phyloP scores from a whole-genome alignment of 2,113 vertebrate genomes.

The Micronycteris hirsuta region DNA sequence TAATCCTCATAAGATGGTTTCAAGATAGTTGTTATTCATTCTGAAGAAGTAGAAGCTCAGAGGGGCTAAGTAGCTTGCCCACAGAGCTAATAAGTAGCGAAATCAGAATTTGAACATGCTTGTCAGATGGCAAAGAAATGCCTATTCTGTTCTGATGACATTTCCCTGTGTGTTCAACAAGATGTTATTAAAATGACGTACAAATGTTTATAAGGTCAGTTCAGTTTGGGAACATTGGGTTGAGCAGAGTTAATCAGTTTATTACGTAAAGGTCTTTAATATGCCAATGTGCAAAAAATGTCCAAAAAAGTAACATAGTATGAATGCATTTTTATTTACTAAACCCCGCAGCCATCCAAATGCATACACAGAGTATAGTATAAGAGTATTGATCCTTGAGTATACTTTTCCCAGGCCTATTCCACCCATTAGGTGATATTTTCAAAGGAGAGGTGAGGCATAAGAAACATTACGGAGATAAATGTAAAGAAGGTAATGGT shows the following conservation, averaged over 20 bases:
- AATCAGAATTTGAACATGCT: conserved; percentile 39
- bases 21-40: conserved; percentile 24
- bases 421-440: background rate
- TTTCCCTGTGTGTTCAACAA: conserved; percentile 5
- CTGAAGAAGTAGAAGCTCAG: conserved; percentile 6
- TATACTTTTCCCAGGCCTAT: background rate
- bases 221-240: conserved; percentile 31
- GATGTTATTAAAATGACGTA: conserved; percentile 32
- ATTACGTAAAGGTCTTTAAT: conserved; percentile 20
- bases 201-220: conserved; percentile 39
- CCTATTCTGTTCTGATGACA: conserved; percentile 1
- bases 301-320: background rate
- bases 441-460: background rate
- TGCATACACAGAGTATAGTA: background rate
- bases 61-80: conserved; percentile 18
- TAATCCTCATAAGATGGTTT: conserved; percentile 1
- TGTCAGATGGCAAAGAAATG: background rate
- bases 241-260: conserved; percentile 34
- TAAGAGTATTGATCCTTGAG: background rate
- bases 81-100: conserved; percentile 45
- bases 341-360: background rate
- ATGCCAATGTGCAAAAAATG: conserved; percentile 26
- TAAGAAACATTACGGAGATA: background rate
- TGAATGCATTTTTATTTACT: conserved; percentile 1
- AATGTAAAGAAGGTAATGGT: background rate